Percentiles rank a stretch among this genome's conserved stretches.
phyloP scores from a whole-genome alignment of 2,797 vertebrate genomes.

The Rhinatrema bivittatum region DNA sequence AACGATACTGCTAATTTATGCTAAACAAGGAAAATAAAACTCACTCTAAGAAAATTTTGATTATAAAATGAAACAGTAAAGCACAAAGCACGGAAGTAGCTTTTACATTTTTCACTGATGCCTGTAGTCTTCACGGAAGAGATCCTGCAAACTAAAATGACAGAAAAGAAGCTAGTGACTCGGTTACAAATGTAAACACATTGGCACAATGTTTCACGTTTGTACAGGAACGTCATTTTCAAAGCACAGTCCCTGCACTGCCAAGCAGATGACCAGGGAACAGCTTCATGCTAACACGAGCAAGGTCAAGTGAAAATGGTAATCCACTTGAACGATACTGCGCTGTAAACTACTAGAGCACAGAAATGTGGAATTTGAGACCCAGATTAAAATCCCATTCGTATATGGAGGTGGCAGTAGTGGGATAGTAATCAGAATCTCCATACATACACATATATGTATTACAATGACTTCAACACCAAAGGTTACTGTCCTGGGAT shows the following conservation, averaged over 20 bases:
- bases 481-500: conserved; percentile 5
- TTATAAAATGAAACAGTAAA: no score
- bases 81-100: conserved; percentile 36
- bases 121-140: conserved; percentile 43
- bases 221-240: conserved; percentile 14
- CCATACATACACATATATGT: no score
- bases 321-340: not conserved
- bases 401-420: no score
- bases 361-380: no score
- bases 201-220: conserved; percentile 9
- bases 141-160: conserved; percentile 52
- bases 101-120: conserved; percentile 42
- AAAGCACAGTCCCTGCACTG: conserved; percentile 12
- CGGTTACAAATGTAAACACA: not conserved
- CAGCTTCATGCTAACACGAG: no score
- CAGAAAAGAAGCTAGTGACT: conserved; percentile 43
- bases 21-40: no score
- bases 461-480: conserved; percentile 17
- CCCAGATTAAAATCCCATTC: no score
- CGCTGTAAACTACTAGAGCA: no score
- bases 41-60: no score
- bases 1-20: no score
- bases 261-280: conserved; percentile 14
- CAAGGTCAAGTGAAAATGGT: conserved; percentile 13
- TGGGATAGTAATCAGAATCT: no score